Evolutionary conservation across 2,888 invertebrate species (phyloP).

Genomic region (Drosophila mettleri): DNA sequence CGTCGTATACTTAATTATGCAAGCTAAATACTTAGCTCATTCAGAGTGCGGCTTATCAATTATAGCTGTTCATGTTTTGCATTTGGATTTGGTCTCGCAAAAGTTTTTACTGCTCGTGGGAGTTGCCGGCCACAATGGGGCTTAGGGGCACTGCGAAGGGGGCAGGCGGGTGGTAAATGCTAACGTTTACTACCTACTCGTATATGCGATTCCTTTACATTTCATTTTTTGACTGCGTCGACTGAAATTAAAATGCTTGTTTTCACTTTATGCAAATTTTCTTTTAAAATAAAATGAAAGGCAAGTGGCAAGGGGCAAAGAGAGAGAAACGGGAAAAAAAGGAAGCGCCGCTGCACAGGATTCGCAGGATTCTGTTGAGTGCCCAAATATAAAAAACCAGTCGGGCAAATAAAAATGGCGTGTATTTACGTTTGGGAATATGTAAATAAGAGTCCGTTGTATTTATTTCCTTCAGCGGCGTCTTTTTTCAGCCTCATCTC

Average conservation of each 20-base stretch:
- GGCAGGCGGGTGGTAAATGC: constrained; percentile 61
- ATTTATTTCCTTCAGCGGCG: constrained; percentile 76
- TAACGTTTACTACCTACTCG: constrained; percentile 71
- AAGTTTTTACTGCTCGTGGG: constrained; percentile 75
- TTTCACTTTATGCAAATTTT: constrained; percentile 84
- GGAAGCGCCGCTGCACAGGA: constrained; percentile 15
- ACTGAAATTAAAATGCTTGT: constrained; percentile 83
- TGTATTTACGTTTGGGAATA: constrained; percentile 81
- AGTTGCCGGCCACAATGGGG: constrained; percentile 44
- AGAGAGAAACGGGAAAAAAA: constrained; percentile 12
- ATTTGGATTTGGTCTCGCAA: constrained; percentile 48
- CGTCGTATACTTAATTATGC: neutral
- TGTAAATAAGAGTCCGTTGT: constrained; percentile 78
- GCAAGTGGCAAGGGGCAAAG: constrained; percentile 36
- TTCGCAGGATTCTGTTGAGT: constrained; percentile 46
- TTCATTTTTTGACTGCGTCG: constrained; percentile 66
- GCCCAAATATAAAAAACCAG: constrained; percentile 55
- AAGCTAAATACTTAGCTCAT: constrained; percentile 4
- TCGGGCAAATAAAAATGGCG: constrained; percentile 72
- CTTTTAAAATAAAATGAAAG: constrained; percentile 60
- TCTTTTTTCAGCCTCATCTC: constrained; percentile 41
- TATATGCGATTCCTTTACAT: constrained; percentile 65
- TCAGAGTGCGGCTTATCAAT: constrained; percentile 1
- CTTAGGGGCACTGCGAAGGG: constrained; percentile 8
- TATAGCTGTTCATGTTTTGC: constrained; percentile 29